Conservation (phyloP, 2,888 invertebrate genomes). For the Diaprepes abbreviatus region DNA sequence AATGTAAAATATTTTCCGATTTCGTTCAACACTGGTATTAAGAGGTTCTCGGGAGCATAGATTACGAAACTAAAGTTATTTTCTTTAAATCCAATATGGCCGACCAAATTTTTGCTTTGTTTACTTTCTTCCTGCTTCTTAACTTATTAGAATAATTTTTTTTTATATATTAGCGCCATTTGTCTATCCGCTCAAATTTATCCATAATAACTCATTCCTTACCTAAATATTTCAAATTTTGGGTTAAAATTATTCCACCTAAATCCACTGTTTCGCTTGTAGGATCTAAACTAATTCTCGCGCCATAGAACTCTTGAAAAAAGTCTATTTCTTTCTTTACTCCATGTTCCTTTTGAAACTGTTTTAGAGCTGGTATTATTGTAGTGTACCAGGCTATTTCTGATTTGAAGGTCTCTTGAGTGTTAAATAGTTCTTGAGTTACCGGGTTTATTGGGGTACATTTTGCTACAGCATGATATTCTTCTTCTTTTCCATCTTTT, state of each 20-base stretch:
- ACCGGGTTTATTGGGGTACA: conserved; percentile 34
- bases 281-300: conserved; percentile 53
- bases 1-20: too few relatives aligned
- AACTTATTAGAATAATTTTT: too few relatives aligned
- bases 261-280: conserved; percentile 64
- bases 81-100: too few relatives aligned
- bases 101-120: too few relatives aligned
- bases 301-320: conserved; percentile 58
- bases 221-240: conserved; percentile 67
- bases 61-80: too few relatives aligned
- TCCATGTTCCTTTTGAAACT: conserved; percentile 67
- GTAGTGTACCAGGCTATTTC: conserved; percentile 70
- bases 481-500: conserved; percentile 20
- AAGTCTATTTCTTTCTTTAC: conserved; percentile 64
- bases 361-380: conserved; percentile 66
- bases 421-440: conserved; percentile 67
- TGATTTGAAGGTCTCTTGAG: conserved; percentile 68
- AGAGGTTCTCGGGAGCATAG: too few relatives aligned
- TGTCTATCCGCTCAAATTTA: background rate
- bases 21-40: too few relatives aligned
- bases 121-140: too few relatives aligned
- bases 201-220: background rate
- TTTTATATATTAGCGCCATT: too few relatives aligned
- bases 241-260: conserved; percentile 69
- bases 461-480: conserved; percentile 43